Base-by-base conservation (phyloP, 2,888 invertebrate species). In the Argyresthia goedartella region DNA sequence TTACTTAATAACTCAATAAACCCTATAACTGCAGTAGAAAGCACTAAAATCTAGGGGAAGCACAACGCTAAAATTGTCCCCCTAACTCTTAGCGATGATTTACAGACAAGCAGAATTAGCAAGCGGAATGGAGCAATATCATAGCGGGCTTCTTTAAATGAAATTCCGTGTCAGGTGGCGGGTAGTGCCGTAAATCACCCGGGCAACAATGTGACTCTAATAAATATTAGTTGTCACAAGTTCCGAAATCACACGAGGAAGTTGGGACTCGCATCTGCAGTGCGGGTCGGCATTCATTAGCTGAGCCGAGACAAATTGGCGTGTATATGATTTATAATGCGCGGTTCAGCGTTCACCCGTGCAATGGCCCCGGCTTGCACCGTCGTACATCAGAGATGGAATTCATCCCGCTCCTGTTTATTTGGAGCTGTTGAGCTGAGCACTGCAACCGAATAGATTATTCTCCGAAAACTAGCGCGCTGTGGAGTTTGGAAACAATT, bases 81-180 rank as follows among this genome's bases (percentile, higher is more conserved):
- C 57, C 66, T 69, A 73, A 69, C 72, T 69, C 74, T 73, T 81
- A 75, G 78, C 75, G 57, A 65, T 81, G 79, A 82, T 79, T 75
- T 73, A 81, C 77, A 61, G 57, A 59, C 64, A 61, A 61, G 64
- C 67, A 69, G 79, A 81, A 82, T 81, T 80, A 81, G 78, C 74
- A 68, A 71, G 64, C 65, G 67, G 66, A 60, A 67, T 50, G 51
- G 61, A 61, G 71, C 65, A 65, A 68, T 68, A 69, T 66, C 61
- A 36, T 36, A 36, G 66, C 64, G 61, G 43, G 62, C 73, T 79
- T 76, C 81, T 79, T 79, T 76, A 81, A 81, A 81, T 81, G 78
- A 78, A 85, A 84, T 82, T 81, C 81, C 80, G 71, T 69, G 79
- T 78, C 73, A 78, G 76, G 73, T 75, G 66, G 66, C 34, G 43